Conservation (phyloP, 2,888 invertebrate genomes). For the Nymphalis c-album region DNA sequence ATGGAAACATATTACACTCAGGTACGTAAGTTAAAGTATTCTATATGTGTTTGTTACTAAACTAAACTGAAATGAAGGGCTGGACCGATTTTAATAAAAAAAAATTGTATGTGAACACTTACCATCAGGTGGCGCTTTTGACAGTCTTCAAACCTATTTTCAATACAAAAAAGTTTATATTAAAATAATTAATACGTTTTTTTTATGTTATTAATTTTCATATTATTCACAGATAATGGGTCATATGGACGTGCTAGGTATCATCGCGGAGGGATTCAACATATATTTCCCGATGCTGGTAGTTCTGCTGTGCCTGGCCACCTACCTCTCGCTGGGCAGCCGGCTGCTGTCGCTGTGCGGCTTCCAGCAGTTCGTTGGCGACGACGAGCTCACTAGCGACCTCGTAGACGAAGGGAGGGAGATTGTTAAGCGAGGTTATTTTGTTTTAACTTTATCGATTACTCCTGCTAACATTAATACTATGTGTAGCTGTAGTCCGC, state of each 20-base stretch:
- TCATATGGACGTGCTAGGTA: slow-evolving; percentile 98
- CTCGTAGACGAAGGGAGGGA: slow-evolving; percentile 96
- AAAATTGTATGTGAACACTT: too few species aligned
- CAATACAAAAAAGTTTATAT: too few species aligned
- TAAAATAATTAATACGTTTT: too few species aligned
- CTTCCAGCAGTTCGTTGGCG: slow-evolving; percentile 98
- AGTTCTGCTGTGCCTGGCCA: slow-evolving; percentile 92
- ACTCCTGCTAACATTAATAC: too few species aligned
- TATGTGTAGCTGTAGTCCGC: too few species aligned
- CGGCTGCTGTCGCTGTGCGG: slow-evolving; percentile 94
- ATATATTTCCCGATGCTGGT: slow-evolving; percentile 99
- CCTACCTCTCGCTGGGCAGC: slow-evolving; percentile 96
- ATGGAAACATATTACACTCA: slow-evolving; percentile 97
- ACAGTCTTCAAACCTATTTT: too few species aligned
- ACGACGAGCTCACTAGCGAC: slow-evolving; percentile 96
- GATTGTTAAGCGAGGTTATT: slow-evolving; percentile 91
- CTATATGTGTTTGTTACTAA: slow-evolving; percentile 60
- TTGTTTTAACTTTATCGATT: not conserved
- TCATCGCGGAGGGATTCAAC: slow-evolving; percentile 98
- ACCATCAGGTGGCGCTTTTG: too few species aligned
- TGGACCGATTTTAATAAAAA: too few species aligned
- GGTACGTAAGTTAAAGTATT: too few species aligned
- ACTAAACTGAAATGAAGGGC: too few species aligned
- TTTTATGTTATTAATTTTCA: too few species aligned
- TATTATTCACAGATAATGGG: slow-evolving; percentile 91